Evolutionary conservation across 2,888 invertebrate species (phyloP), one percentile per base, ranked within the genome.

Genomic region (Erebia ligea): DNA sequence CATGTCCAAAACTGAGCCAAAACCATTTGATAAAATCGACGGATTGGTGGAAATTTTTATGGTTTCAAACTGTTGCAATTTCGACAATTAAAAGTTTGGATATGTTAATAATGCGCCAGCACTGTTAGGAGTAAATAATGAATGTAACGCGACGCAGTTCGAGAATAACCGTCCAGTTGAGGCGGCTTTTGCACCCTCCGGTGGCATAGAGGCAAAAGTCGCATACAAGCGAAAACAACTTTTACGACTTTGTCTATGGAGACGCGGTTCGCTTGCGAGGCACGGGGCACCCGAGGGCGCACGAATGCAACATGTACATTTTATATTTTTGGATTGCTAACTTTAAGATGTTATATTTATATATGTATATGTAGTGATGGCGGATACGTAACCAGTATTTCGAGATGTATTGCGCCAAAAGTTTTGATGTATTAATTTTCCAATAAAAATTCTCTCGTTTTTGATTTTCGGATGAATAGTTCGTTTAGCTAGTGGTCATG

Each of bases 281-380:
- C 80, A 82, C 80, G 80, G 80, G 82, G 83, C 86, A 87, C 87
- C 89, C 84, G 88, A 86, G 89, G 92, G 91, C 88, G 91, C 89
- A 86, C 87, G 87, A 87, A 89, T 86, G 90, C 90, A 88, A 89
- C 88, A 88, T 90, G 92, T 91, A 93, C 92, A 93, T 92, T 93
- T 93, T 91, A 91, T 93, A 93, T 93, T 93, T 93, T 93, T 93
- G 93, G 93, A 93, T 92, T 88, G 92, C 93, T 93, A 92, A 92
- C 92, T 92, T 93, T 93, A 93, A 92, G 93, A 93, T 90, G 91
- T 92, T 93, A 92, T 92, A 93, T 93, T 93, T 93, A 92, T 91
- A 92, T 92, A 92, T 93, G 88, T 92, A 92, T 91, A 92, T 90
- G 92, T 92, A 92, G 92, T 88, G 83, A 86, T 84, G 92, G 93